phyloP scores from a whole-genome alignment of 2,113 vertebrate genomes.

The Zapus hudsonius region DNA sequence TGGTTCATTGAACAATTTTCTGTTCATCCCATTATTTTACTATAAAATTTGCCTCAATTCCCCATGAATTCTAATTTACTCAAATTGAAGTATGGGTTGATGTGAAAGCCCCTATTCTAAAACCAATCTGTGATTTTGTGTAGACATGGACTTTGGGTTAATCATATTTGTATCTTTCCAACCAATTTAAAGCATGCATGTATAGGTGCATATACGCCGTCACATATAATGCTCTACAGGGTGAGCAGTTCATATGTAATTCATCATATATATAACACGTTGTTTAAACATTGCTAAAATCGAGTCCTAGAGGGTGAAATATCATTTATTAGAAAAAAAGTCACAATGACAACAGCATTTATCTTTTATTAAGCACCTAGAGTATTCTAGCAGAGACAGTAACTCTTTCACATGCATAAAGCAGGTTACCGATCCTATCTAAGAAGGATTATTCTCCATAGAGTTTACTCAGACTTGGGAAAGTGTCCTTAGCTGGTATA shows the following conservation, averaged over 20 bases:
- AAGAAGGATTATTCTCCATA: not conserved
- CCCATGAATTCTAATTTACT: not conserved
- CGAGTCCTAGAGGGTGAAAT: not conserved
- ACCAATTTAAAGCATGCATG: not conserved
- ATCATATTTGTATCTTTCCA: not conserved
- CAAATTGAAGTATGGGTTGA: not conserved
- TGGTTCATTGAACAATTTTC: not conserved
- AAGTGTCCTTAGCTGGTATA: not conserved
- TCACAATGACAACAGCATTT: not conserved
- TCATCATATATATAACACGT: not conserved
- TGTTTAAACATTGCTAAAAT: not conserved
- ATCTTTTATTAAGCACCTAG: not conserved
- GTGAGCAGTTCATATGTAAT: no score
- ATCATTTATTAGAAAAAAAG: not conserved
- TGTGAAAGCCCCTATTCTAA: not conserved
- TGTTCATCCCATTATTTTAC: not conserved
- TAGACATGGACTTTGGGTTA: not conserved
- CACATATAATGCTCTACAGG: no score
- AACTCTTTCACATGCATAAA: not conserved
- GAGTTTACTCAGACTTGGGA: not conserved
- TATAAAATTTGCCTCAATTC: not conserved
- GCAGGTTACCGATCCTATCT: not conserved
- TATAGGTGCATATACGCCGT: not conserved
- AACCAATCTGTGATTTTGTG: not conserved
- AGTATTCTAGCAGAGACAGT: not conserved